Evolutionary conservation across 1,140 invertebrate species (phyloP).

Genomic region (Lordiphosa clarofinis): DNA sequence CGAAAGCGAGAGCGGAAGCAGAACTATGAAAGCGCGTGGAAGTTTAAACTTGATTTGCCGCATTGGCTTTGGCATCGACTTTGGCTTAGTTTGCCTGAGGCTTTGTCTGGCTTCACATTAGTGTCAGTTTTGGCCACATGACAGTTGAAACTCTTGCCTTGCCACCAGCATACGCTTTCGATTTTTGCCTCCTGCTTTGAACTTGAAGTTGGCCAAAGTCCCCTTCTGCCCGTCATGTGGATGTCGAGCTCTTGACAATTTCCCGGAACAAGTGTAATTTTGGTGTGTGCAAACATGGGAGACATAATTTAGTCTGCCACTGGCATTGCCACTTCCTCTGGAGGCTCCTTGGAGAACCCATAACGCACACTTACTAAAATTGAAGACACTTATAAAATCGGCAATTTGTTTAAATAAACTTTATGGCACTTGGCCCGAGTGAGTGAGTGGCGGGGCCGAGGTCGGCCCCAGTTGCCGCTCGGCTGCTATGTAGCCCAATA

Average conservation of each 20-base stretch:
- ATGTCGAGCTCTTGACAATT: conserved; percentile 1
- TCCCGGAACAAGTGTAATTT: conserved; percentile 37
- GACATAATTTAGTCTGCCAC: conserved; percentile 32
- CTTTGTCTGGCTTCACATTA: conserved; percentile 41
- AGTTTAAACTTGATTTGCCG: conserved; percentile 67
- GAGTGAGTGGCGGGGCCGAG: not conserved
- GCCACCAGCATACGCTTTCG: conserved; percentile 11
- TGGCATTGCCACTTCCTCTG: conserved; percentile 4
- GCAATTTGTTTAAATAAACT: conserved; percentile 78
- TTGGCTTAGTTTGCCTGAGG: conserved; percentile 28
- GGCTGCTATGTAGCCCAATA: conserved; percentile 47
- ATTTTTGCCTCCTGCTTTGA: conserved; percentile 1
- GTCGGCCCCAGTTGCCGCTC: not conserved
- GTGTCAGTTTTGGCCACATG: conserved; percentile 47
- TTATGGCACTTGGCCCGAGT: conserved; percentile 62
- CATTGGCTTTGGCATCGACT: conserved; percentile 23
- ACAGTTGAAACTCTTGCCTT: conserved; percentile 16
- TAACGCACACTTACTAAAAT: conserved; percentile 75
- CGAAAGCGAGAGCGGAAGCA: conserved; percentile 8
- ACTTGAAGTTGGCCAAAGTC: conserved; percentile 12
- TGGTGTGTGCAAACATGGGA: conserved; percentile 44
- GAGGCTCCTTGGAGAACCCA: conserved; percentile 13
- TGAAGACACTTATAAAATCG: conserved; percentile 77
- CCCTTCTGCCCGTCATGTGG: not conserved
- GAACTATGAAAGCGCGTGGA: conserved; percentile 52